A percentile compares a stretch with the other conserved stretches of the same genome.
phyloP scores from a whole-genome alignment of 23 tunicate species.

The Diplosoma virens region DNA sequence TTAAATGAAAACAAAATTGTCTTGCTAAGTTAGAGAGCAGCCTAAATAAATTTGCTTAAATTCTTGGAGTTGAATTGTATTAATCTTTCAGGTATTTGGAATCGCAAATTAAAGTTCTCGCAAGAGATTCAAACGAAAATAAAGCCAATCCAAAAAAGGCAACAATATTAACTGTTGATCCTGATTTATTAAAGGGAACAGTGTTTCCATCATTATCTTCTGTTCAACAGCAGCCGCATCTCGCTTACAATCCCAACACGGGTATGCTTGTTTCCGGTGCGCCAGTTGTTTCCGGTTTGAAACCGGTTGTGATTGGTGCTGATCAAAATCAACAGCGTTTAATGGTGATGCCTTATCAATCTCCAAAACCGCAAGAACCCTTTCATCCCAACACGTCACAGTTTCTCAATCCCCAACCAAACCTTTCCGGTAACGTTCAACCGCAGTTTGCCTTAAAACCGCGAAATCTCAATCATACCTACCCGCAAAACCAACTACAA shows the following conservation, averaged over 20 bases:
- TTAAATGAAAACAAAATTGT: no score
- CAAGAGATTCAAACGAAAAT: conserved; percentile 42
- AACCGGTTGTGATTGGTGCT: not conserved
- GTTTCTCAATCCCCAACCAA: no score
- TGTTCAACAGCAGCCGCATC: conserved; percentile 20
- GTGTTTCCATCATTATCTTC: not conserved
- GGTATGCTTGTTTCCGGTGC: conserved; percentile 17
- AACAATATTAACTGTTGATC: conserved; percentile 25
- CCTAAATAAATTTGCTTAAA: not conserved
- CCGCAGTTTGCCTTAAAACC: not conserved
- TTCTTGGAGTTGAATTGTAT: no score
- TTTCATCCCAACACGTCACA: not conserved
- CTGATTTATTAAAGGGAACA: not conserved
- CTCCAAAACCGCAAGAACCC: not conserved
- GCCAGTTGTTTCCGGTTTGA: not conserved
- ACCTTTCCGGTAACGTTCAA: not conserved
- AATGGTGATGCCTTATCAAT: not conserved
- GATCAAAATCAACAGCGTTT: not conserved
- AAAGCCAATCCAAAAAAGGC: not conserved
- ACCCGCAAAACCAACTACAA: no score
- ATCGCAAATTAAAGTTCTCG: conserved; percentile 52
- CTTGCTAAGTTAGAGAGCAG: no score
- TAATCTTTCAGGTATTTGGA: conserved; percentile 51
- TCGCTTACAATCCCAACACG: conserved; percentile 14
- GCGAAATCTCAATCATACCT: conserved; percentile 1